Evolutionary conservation across 1,140 invertebrate species (phyloP), one percentile per base, ranked within the genome.

Genomic region (Hormaphis cornu): DNA sequence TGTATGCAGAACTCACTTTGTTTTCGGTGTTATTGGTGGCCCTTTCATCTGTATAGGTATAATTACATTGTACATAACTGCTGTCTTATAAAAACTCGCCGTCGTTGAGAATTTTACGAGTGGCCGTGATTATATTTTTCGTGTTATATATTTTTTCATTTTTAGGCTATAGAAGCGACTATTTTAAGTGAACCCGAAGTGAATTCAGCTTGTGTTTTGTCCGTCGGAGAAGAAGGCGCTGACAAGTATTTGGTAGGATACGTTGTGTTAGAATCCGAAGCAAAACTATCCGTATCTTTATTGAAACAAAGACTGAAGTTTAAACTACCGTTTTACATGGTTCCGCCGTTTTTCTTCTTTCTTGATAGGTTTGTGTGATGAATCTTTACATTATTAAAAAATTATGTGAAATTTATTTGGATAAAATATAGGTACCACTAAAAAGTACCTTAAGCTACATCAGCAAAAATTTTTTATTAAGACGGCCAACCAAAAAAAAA

Each of bases 171-270:
- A 4, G 81, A 83, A 73, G 72, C 77, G 20, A 79, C 79, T 24
- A 73, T 83, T 24, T 74, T 81, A 71, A 75, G 78, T 7, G 72
- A 82, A 30, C 73, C 76, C 0, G 75, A 75, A 73, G 78, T 83
- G 18, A 76, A 78, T 48, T 75, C 77, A 5, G 77, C 76, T 74
- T 79, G 81, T 56, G 80, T 83, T 12, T 58, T 81, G 30, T 78
- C 76, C 33, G 72, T 76, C 26, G 81, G 82, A 35, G 77, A 78
- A 24, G 81, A 82, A 75, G 82, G 82, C 14, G 75, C 81, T 35
- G 79, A 83, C 71, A 82, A 82, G 70, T 77, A 78, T 69, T 73
- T 83, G n/a, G 80, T 81, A 2, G 78, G 80, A 12, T 83, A 82
- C 70, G 77, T 83, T 58, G 80, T 81, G 16, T 76, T 79, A 20